Conservation (phyloP, 2,888 invertebrate species). For the Psylliodes chrysocephalus region DNA sequence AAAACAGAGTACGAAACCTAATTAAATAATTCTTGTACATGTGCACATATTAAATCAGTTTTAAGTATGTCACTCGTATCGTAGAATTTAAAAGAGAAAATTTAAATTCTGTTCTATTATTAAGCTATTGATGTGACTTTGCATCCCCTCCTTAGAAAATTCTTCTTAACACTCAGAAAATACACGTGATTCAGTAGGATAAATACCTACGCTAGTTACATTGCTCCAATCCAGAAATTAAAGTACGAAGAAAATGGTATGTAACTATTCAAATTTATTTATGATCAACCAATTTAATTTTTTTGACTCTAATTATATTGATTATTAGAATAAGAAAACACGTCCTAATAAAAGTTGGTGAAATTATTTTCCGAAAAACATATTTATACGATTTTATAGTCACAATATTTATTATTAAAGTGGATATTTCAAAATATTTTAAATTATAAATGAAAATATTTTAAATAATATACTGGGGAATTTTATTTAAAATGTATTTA, state of each 20-base stretch:
- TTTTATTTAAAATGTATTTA: too few relatives aligned
- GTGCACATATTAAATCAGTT: slow-evolving; percentile 17
- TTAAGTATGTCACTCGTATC: slow-evolving; percentile 10
- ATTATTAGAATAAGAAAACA: too few relatives aligned
- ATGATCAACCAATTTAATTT: neutral
- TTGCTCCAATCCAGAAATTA: neutral
- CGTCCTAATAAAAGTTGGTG: too few relatives aligned
- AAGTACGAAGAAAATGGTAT: slow-evolving; percentile 6
- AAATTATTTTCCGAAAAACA: too few relatives aligned
- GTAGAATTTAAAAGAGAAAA: slow-evolving; percentile 13
- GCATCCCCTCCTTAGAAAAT: slow-evolving; percentile 19
- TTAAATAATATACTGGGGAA: too few relatives aligned
- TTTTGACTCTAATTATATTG: too few relatives aligned
- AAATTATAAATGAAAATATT: too few relatives aligned
- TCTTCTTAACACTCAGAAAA: slow-evolving; percentile 5
- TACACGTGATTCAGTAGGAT: slow-evolving; percentile 2
- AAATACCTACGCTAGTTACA: neutral
- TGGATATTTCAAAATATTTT: too few relatives aligned
- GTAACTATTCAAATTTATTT: neutral
- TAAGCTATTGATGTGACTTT: slow-evolving; percentile 17
- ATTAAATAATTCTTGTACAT: neutral
- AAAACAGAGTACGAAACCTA: too few relatives aligned
- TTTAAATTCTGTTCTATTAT: slow-evolving; percentile 21
- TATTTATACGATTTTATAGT: too few relatives aligned
- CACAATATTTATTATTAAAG: too few relatives aligned